These are phyloP conservation scores for Drosophila lutescens DNA, from an alignment of 2,888 invertebrate genomes.

Conservation along the genomic window DNA sequence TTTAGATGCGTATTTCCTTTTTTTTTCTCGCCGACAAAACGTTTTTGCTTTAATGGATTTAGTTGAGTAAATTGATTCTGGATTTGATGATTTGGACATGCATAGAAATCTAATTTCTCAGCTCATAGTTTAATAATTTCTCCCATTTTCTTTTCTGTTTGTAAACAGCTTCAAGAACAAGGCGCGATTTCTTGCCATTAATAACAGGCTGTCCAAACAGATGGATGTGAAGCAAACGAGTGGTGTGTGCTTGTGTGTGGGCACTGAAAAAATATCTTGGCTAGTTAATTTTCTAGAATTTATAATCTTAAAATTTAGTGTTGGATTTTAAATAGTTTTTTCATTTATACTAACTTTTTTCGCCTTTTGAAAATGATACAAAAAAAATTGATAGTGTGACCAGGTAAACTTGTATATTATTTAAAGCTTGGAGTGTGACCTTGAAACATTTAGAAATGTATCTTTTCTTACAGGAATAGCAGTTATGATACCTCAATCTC, in stretches of 20 bases:
- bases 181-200: neutral
- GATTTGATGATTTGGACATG: neutral
- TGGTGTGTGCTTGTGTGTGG: neutral
- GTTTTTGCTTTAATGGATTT: slow-evolving; percentile 16
- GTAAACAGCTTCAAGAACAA: neutral
- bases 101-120: neutral
- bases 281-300: too few species aligned
- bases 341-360: too few species aligned
- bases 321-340: too few species aligned
- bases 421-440: too few species aligned
- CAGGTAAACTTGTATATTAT: too few species aligned
- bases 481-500: too few species aligned
- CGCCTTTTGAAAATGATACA: too few species aligned
- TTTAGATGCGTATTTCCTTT: too few species aligned
- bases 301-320: too few species aligned
- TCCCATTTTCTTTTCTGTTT: neutral
- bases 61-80: neutral
- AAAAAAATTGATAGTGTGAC: too few species aligned
- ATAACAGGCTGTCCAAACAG: slow-evolving; percentile 15
- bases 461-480: too few species aligned
- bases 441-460: too few species aligned
- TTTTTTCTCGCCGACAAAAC: slow-evolving; percentile 5
- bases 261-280: neutral
- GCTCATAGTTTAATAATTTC: neutral
- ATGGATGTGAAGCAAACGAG: neutral